Percentiles rank a stretch among this genome's conserved stretches.
phyloP scores from a whole-genome alignment of 2,797 vertebrate species.

The Selene dorsalis region DNA sequence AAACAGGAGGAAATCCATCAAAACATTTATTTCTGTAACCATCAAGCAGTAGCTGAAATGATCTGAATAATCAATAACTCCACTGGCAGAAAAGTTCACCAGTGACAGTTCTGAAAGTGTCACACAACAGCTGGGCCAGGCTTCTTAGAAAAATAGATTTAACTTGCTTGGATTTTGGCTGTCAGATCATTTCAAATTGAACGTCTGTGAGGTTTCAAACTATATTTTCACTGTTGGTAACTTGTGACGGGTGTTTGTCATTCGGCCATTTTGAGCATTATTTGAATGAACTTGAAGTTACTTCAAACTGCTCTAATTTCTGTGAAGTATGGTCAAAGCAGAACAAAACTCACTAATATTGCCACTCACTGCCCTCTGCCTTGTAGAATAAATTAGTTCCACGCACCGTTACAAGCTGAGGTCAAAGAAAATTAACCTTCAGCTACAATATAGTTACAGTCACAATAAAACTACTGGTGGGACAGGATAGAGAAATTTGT shows the following conservation, averaged over 20 bases:
- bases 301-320: neutral
- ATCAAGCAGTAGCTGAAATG: slow-evolving; percentile 2
- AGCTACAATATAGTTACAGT: neutral
- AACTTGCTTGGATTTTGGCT: neutral
- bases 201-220: slow-evolving; percentile 4
- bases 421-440: slow-evolving; percentile 2
- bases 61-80: slow-evolving; percentile 26
- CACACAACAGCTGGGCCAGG: neutral
- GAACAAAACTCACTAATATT: neutral
- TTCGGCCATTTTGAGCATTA: neutral
- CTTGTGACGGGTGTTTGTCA: neutral
- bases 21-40: slow-evolving; percentile 1
- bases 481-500: neutral
- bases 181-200: neutral
- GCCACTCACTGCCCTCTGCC: neutral
- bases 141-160: slow-evolving; percentile 1
- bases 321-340: neutral
- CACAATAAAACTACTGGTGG: neutral
- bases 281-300: neutral
- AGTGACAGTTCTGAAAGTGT: slow-evolving; percentile 22
- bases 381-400: neutral
- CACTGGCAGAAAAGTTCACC: slow-evolving; percentile 25
- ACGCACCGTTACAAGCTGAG: neutral
- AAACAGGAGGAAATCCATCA: slow-evolving; percentile 17
- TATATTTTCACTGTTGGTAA: neutral